These are phyloP conservation scores for Anabas testudineus DNA, from an alignment of 2,797 vertebrate species.

Conservation along the genomic window DNA sequence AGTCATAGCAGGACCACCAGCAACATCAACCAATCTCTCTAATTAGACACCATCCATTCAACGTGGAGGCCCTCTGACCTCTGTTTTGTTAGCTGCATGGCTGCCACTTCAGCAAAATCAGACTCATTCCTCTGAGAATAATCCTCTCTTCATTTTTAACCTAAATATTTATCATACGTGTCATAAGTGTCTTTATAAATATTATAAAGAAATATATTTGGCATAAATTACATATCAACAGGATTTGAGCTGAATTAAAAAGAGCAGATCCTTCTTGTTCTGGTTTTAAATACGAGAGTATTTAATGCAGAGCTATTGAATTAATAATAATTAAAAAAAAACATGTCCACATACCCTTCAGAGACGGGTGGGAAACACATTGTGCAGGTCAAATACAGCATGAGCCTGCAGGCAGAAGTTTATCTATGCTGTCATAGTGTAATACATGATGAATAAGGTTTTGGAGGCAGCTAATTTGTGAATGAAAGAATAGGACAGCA, in stretches of 20 bases:
- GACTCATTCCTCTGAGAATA: slow-evolving; percentile 29
- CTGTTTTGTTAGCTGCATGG: slow-evolving; percentile 31
- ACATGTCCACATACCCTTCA: not conserved
- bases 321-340: no score
- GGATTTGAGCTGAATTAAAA: no score
- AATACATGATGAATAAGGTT: slow-evolving; percentile 40
- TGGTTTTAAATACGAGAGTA: no score
- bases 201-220: no score
- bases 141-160: slow-evolving; percentile 5
- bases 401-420: slow-evolving; percentile 1
- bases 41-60: slow-evolving; percentile 69
- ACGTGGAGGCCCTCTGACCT: slow-evolving; percentile 31
- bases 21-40: slow-evolving; percentile 62
- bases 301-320: not conserved
- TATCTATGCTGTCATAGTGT: slow-evolving; percentile 21
- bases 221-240: no score
- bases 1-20: slow-evolving; percentile 57
- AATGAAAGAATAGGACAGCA: slow-evolving; percentile 58
- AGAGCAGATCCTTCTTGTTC: no score
- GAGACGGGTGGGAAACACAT: not conserved
- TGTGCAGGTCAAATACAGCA: slow-evolving; percentile 9
- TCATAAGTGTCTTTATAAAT: no score
- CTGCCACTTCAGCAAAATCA: slow-evolving; percentile 31
- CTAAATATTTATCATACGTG: no score
- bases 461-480: slow-evolving; percentile 60